A percentile compares a stretch with the other conserved stretches of the same genome.
Evolutionary conservation across 2,797 vertebrate genomes (phyloP).

Genomic region (Dendrocincla fuliginosa): DNA sequence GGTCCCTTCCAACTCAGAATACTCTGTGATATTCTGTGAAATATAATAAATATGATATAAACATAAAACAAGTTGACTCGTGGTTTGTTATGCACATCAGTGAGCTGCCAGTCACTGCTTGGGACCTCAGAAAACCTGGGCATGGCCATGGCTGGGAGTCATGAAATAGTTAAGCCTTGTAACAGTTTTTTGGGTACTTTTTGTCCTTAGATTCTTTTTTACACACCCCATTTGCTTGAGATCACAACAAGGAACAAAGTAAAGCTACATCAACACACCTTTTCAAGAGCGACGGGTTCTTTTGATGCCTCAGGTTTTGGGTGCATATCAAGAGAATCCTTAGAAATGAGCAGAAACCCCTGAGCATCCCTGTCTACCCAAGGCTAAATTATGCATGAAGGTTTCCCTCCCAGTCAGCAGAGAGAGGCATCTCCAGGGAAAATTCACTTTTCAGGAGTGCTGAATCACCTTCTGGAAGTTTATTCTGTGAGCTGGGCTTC

Average conservation of each 20-base stretch:
- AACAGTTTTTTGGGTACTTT: neutral
- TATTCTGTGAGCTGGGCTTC: neutral
- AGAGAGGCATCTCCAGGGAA: neutral
- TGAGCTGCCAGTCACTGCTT: neutral
- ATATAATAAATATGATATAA: neutral
- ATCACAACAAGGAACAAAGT: neutral
- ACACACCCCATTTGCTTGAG: neutral
- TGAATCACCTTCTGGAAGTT: slow-evolving; percentile 30
- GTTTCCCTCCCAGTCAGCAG: slow-evolving; percentile 24
- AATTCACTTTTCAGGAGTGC: neutral
- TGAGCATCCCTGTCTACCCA: neutral
- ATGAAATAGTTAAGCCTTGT: neutral
- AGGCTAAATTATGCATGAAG: slow-evolving; percentile 33
- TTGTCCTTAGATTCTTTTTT: neutral
- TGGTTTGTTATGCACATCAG: neutral
- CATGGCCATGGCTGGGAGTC: neutral
- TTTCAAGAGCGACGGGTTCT: neutral
- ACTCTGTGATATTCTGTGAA: neutral
- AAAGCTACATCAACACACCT: neutral
- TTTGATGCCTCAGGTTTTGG: neutral
- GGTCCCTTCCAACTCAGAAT: neutral
- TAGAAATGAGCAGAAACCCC: neutral
- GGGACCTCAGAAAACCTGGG: neutral
- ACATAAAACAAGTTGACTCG: neutral
- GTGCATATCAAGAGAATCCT: neutral